These are phyloP conservation scores for Eubucco bourcierii DNA, from an alignment of 2,113 vertebrate genomes.

Conservation along the genomic window DNA sequence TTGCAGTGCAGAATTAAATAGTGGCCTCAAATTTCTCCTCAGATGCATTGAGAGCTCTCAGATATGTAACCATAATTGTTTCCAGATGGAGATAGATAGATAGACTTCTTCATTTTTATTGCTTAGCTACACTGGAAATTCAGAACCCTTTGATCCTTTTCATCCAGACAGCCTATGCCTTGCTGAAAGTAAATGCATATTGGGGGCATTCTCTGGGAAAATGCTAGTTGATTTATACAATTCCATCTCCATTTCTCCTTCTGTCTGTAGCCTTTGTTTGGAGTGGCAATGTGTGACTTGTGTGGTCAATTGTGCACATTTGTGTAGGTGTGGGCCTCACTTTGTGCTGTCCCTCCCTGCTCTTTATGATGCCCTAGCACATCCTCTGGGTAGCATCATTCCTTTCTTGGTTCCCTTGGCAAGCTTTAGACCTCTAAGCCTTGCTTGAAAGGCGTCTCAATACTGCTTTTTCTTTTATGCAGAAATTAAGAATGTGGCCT, in stretches of 20 bases:
- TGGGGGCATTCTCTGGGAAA: background rate
- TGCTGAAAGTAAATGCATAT: background rate
- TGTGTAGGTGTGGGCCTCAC: background rate
- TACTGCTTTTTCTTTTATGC: background rate
- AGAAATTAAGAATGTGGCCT: background rate
- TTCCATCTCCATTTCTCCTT: background rate
- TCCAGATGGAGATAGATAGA: background rate
- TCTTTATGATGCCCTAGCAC: background rate
- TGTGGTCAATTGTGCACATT: rapidly evolving
- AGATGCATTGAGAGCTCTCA: background rate
- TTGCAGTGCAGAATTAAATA: background rate
- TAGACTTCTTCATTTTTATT: background rate
- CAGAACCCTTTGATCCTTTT: background rate
- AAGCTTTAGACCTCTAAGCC: background rate
- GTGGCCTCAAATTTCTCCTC: background rate
- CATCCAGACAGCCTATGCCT: background rate
- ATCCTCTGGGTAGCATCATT: rapidly evolving
- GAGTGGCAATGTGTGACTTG: rapidly evolving
- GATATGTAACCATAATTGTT: background rate
- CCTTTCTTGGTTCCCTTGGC: background rate
- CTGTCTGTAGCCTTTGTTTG: background rate
- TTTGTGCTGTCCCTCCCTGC: background rate
- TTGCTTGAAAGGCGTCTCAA: background rate
- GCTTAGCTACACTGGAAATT: background rate
- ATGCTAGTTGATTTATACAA: background rate